These are phyloP conservation scores for Sigmodon hispidus DNA, from an alignment of 2,113 vertebrate genomes.

Conservation along the genomic window DNA sequence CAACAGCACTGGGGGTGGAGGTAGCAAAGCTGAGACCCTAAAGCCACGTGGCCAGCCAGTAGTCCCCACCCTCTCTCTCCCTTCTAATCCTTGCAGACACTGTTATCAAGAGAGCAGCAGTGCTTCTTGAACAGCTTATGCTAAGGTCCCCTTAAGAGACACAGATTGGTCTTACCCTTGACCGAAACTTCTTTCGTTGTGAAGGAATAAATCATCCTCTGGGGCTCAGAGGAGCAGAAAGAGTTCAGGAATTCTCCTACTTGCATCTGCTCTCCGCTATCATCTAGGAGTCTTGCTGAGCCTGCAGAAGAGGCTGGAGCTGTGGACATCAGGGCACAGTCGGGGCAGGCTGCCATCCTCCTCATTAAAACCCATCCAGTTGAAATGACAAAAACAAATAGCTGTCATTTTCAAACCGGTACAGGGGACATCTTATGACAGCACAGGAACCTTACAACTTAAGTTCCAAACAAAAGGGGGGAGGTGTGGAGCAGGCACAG, in stretches of 20 bases:
- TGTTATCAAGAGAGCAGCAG: neutral
- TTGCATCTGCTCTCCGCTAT: conserved; percentile 83
- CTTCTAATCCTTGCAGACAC: neutral
- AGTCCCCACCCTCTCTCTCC: neutral
- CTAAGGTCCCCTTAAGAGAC: conserved; percentile 50
- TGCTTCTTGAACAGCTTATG: conserved; percentile 12
- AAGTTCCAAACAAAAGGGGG: conserved; percentile 70
- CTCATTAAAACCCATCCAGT: conserved; percentile 88
- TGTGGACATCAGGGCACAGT: conserved; percentile 87
- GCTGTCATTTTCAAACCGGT: conserved; percentile 83
- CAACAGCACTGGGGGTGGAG: neutral
- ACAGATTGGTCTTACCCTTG: conserved; percentile 44
- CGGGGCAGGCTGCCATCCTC: conserved; percentile 87
- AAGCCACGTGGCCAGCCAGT: neutral
- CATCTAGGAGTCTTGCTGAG: conserved; percentile 91
- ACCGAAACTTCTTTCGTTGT: conserved; percentile 61
- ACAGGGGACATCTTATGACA: conserved; percentile 77
- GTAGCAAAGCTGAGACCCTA: neutral
- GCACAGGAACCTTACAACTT: conserved; percentile 81
- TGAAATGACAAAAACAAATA: conserved; percentile 84
- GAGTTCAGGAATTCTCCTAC: conserved; percentile 82
- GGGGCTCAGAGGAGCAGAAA: neutral
- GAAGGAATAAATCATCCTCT: conserved; percentile 73
- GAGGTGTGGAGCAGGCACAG: neutral
- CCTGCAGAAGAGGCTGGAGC: conserved; percentile 90